These are phyloP conservation scores for Rhagoletis pomonella DNA, from an alignment of 1,140 invertebrate genomes.

Conservation along the genomic window DNA sequence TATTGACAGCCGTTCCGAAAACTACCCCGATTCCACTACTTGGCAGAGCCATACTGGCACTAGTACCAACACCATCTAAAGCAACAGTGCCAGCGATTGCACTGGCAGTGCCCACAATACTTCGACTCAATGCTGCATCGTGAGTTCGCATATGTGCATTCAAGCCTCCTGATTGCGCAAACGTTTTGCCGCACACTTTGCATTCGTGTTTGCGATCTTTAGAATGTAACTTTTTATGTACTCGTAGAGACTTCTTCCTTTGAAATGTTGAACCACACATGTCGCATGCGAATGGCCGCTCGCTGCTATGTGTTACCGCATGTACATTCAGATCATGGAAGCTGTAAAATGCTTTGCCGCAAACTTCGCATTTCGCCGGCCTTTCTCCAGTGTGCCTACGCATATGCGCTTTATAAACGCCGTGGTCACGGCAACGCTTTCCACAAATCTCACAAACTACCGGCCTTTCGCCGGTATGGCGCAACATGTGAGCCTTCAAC, in stretches of 20 bases:
- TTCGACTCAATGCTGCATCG: conserved; percentile 58
- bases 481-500: conserved; percentile 67
- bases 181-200: conserved; percentile 76
- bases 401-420: conserved; percentile 81
- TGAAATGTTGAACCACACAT: conserved; percentile 74
- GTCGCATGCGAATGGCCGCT: conserved; percentile 75
- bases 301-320: conserved; percentile 74
- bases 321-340: conserved; percentile 71
- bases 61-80: background rate
- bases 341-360: conserved; percentile 69
- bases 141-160: conserved; percentile 76
- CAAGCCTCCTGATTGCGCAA: conserved; percentile 78
- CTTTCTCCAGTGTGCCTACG: conserved; percentile 83
- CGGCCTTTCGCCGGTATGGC: conserved; percentile 68
- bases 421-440: conserved; percentile 66
- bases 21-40: background rate
- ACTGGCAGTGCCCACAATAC: conserved; percentile 16
- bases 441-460: conserved; percentile 70
- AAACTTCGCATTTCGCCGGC: conserved; percentile 81
- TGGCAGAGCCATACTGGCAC: background rate
- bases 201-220: conserved; percentile 77
- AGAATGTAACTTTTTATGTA: conserved; percentile 72
- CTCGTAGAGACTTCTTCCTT: conserved; percentile 68
- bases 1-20: background rate
- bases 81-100: background rate